Base-by-base conservation (phyloP, 53 echinoderm and acorn worm genomes). In the Echinometra lucunter region DNA sequence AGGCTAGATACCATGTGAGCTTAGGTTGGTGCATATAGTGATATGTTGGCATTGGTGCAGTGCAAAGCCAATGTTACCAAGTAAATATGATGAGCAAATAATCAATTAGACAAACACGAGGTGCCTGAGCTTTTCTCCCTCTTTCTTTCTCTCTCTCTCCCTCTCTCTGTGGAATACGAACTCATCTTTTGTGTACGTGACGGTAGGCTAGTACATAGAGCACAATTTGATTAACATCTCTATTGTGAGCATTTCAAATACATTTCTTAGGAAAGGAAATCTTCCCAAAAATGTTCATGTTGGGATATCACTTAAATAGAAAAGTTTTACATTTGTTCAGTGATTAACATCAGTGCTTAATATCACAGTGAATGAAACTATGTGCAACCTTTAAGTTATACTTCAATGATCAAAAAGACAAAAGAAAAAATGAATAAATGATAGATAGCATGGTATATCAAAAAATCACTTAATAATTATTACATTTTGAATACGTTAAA, bases 21-120 rank as follows among this genome's bases (percentile, higher is more conserved):
- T 78, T 78, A 19, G 78, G 18, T 38, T 42, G 40, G 13, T 72
- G 42, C 23, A 78, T 78, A 4, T 40, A 42, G 78, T 78, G 78
- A 78, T 42, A 78, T 78, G 21, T 40, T 78, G 55, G 53, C 13
- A 32, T 55, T 49, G 53, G 56, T 55, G 56, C 32, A 17, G 88
- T 28, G 88, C 88, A 88, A 88, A 88, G 88, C 32, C 88, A 88
- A 88, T 88, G 88, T 88, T 55, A 88, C 78, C 42, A 12, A 40
- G 78, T 78, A 78, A 78, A 78, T 78, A 78, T 78, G 42, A 42
- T 78, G 78, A 42, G 78, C 40, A 78, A 78, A 78, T 78, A 78
- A 78, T 78, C 78, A 78, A 78, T 78, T 40, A 78, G 42, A 40
- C 42, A 78, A 78, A 78, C 78, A 78, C 40, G 3, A 23, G 19